Conservation (phyloP, 1,140 invertebrate species). For the Aphis gossypii region DNA sequence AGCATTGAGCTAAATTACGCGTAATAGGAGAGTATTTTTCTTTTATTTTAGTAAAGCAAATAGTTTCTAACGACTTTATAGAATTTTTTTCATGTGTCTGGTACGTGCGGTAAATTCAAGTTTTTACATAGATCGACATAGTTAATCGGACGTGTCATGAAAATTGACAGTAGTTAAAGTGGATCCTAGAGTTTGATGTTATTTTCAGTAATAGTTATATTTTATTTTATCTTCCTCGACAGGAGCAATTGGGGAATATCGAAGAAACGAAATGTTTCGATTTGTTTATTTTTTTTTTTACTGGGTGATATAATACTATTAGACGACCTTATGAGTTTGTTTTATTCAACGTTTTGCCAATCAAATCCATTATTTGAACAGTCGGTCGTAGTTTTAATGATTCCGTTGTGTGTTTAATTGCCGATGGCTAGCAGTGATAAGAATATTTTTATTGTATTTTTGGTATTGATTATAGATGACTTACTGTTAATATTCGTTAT, state of each 20-base stretch:
- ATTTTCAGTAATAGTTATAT: neutral
- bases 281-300: neutral
- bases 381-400: neutral
- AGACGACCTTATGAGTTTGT: neutral
- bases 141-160: no score
- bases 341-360: neutral
- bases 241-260: neutral
- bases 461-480: neutral
- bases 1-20: no score
- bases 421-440: neutral
- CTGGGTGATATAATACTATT: neutral
- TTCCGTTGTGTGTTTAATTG: neutral
- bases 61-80: no score
- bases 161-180: no score
- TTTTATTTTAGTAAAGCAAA: no score
- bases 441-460: neutral
- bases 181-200: neutral
- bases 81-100: no score
- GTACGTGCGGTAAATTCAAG: no score
- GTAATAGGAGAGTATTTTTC: no score
- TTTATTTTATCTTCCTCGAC: neutral
- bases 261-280: neutral
- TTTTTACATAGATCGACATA: no score
- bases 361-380: neutral
- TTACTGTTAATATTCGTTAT: neutral